These are phyloP conservation scores for Oreohelix idahoensis DNA, from an alignment of 1,140 invertebrate genomes.

Conservation along the genomic window DNA sequence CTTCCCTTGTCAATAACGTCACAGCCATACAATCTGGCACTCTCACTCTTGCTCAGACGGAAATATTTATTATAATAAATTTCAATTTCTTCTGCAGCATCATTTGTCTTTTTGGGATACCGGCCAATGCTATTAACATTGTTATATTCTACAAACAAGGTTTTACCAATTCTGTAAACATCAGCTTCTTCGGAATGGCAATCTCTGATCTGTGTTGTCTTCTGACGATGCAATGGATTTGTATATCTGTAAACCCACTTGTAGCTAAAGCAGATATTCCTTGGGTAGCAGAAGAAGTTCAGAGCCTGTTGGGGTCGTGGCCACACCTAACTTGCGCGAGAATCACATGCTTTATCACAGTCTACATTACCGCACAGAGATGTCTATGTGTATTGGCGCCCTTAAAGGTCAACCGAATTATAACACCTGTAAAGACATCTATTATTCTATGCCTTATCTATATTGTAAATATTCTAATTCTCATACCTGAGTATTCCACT, in stretches of 20 bases:
- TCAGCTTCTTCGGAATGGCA: slow-evolving; percentile 8
- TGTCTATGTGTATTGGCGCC: slow-evolving; percentile 11
- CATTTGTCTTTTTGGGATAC: neutral
- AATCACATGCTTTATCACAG: slow-evolving; percentile 2
- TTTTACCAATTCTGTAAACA: neutral
- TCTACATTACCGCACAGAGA: neutral
- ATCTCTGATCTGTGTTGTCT: slow-evolving; percentile 5
- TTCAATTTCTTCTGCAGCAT: neutral
- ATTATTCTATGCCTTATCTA: neutral
- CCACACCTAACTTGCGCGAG: neutral
- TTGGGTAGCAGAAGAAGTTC: neutral
- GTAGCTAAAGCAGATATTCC: neutral
- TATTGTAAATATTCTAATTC: neutral
- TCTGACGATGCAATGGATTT: neutral
- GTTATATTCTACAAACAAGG: neutral
- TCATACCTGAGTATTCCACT: slow-evolving; percentile 1
- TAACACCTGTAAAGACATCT: neutral
- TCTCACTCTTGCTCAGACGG: too few species aligned
- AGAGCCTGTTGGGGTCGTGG: neutral
- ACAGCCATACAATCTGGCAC: too few species aligned
- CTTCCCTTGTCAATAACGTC: too few species aligned
- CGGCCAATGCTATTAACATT: neutral
- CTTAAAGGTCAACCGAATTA: slow-evolving; percentile 1
- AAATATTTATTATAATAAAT: neutral
- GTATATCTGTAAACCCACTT: neutral